A percentile compares a stretch with the other conserved stretches of the same genome.
These are phyloP conservation scores for Lucinisca nassula DNA, from an alignment of 2,888 invertebrate genomes.

Conservation along the genomic window DNA sequence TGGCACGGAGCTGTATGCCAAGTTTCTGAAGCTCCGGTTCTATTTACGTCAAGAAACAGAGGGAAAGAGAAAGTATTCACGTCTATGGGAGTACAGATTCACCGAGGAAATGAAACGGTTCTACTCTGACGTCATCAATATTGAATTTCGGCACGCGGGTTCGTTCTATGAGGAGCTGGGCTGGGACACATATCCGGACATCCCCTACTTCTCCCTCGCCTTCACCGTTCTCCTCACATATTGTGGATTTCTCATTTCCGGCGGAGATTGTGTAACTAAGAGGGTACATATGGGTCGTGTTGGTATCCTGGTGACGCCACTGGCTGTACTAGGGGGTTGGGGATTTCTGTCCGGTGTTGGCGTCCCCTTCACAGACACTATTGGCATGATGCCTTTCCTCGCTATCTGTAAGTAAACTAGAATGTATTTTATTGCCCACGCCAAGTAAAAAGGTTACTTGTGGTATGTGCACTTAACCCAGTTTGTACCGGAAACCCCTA, in stretches of 20 bases:
- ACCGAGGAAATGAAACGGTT: slow-evolving; percentile 46
- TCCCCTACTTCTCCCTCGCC: slow-evolving; percentile 53
- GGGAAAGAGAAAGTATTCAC: slow-evolving; percentile 23
- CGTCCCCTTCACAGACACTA: slow-evolving; percentile 51
- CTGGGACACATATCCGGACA: slow-evolving; percentile 54
- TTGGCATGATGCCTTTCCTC: slow-evolving; percentile 49
- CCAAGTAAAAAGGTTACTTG: no score
- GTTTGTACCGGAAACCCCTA: no score
- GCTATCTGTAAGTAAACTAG: slow-evolving; percentile 62
- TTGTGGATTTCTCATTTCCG: slow-evolving; percentile 51
- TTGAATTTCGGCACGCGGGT: slow-evolving; percentile 44
- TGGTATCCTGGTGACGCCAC: slow-evolving; percentile 37
- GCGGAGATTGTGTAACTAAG: slow-evolving; percentile 54
- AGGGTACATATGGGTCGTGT: slow-evolving; percentile 51
- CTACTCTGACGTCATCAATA: background rate
- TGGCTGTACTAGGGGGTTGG: slow-evolving; percentile 52
- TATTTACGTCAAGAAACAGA: slow-evolving; percentile 54
- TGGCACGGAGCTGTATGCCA: slow-evolving; percentile 22
- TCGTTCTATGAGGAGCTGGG: slow-evolving; percentile 55
- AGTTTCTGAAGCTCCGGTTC: slow-evolving; percentile 46
- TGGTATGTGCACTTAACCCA: no score
- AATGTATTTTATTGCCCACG: no score
- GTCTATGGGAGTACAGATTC: slow-evolving; percentile 53
- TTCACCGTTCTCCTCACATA: slow-evolving; percentile 59
- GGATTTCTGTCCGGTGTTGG: slow-evolving; percentile 52